phyloP scores from a whole-genome alignment of 2,113 vertebrate genomes.

The Podarcis raffonei region DNA sequence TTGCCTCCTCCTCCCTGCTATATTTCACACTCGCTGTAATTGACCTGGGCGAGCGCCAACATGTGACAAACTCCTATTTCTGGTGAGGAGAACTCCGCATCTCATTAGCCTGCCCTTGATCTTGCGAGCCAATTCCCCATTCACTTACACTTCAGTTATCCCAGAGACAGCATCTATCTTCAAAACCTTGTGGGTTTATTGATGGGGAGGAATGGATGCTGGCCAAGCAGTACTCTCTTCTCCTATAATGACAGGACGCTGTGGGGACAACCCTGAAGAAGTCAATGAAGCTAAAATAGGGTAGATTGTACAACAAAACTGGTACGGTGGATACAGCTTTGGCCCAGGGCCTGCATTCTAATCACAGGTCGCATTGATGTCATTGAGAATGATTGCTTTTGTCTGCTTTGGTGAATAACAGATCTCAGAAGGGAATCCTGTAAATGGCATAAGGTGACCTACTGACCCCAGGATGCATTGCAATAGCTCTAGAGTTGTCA shows the following conservation, averaged over 20 bases:
- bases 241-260: neutral
- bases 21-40: neutral
- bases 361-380: neutral
- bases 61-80: neutral
- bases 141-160: neutral
- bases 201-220: neutral
- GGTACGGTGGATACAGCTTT: neutral
- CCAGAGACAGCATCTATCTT: slow-evolving; percentile 29
- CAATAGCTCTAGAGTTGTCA: no score
- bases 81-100: slow-evolving; percentile 30
- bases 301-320: neutral
- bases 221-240: slow-evolving; percentile 11
- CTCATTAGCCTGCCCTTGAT: slow-evolving; percentile 35
- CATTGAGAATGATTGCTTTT: neutral
- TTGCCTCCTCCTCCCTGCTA: no score
- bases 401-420: neutral
- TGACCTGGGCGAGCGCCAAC: neutral
- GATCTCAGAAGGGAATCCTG: neutral
- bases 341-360: neutral
- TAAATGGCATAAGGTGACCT: neutral
- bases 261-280: no score
- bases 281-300: neutral
- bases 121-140: slow-evolving; percentile 24
- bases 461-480: no score
- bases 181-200: slow-evolving; percentile 25